Evolutionary conservation across 2,797 vertebrate genomes (phyloP).

Genomic region (Pipistrellus nathusii): DNA sequence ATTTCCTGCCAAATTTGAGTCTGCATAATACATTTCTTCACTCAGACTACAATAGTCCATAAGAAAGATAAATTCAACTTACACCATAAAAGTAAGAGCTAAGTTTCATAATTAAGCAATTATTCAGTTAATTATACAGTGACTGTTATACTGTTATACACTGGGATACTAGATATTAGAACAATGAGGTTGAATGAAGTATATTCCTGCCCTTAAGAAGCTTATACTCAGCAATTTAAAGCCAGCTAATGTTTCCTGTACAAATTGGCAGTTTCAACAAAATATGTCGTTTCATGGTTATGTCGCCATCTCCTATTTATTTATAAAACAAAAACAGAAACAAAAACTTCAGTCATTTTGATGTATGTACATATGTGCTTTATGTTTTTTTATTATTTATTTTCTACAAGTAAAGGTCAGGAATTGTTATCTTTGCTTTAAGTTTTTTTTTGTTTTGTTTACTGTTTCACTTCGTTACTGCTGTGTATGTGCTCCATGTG

Average conservation of each 20-base stretch:
- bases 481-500: no score
- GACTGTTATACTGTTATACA: not conserved
- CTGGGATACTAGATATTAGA: not conserved
- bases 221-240: constrained; percentile 44
- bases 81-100: not conserved
- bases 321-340: no score
- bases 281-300: not conserved
- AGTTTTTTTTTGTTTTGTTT: no score
- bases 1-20: not conserved
- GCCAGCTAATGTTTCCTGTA: not conserved
- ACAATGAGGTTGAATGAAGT: not conserved
- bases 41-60: not conserved
- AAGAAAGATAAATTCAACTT: not conserved
- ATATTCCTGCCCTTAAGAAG: not conserved
- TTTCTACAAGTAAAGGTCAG: no score
- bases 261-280: constrained; percentile 31
- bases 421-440: no score
- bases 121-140: not conserved
- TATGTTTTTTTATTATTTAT: no score
- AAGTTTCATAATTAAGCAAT: not conserved
- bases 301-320: no score
- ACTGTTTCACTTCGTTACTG: no score
- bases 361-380: no score
- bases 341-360: no score
- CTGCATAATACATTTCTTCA: constrained; percentile 14